Evolutionary conservation across 2,888 invertebrate species (phyloP), one percentile per base, ranked within the genome.

Genomic region (Xylota segnis): DNA sequence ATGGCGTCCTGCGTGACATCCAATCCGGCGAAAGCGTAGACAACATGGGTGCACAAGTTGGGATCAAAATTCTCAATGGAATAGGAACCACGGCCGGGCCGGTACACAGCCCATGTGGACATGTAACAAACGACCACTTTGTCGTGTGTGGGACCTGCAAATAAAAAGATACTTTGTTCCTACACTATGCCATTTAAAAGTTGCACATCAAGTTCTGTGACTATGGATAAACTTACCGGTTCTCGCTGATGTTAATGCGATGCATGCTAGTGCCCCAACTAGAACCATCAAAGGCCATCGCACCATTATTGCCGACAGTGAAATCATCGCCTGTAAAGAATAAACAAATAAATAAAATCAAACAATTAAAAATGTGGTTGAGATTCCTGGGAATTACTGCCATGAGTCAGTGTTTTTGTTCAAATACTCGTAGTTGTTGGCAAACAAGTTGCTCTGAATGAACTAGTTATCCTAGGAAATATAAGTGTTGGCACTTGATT

Each of bases 1-100:
- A 97, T 96, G 47, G 94, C 93, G 89, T 94, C 94, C 7, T 94
- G 93, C 1, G 93, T 93, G 10, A 93, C 93, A 88, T 97, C 95
- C 29, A 97, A 92, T 0, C 97, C 97, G 12, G 96, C 96, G 91
- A 97, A 97, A 5, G 96, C 94, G 90, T 97, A 97, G 9, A 97
- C 94, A 7, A 96, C 92, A 89, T 97, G 97, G 0, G 97, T 97
- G 91, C 97, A 97, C 6, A 96, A 93, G 12, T 94, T 93, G 0
- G 97, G 95, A 88, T 95, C 95, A 87, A 97, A 93, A 90, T 96
- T 93, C 32, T 95, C 94, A 18, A 96, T 92, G 3, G 93, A 93
- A 91, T 95, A 97, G 87, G 94, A 93, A 0, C 96, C 97, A 27
- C 92, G 93, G 0, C 92, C 94, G 0, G 94, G 94, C 16, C 97